Conservation (phyloP, 35 echinoderm and acorn worm species). For the Ophiothrix spiculata region DNA sequence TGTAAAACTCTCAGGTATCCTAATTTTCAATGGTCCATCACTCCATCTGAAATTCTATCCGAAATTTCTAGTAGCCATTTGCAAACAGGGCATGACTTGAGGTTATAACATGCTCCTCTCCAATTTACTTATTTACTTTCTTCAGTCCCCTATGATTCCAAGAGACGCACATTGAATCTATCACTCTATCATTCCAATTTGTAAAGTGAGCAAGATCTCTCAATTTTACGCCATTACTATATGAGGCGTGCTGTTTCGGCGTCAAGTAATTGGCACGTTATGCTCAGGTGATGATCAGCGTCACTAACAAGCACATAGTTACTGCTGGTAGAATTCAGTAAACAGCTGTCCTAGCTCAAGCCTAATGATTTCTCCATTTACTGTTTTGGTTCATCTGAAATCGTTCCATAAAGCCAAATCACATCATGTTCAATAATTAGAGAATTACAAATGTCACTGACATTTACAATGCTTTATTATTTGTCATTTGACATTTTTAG, state of each 20-base stretch:
- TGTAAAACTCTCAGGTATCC: too few relatives aligned
- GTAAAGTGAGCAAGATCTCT: neutral
- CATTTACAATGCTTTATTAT: too few relatives aligned
- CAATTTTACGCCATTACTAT: slow-evolving; percentile 16
- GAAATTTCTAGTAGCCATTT: neutral
- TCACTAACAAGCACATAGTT: slow-evolving; percentile 6
- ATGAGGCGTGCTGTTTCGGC: slow-evolving; percentile 1
- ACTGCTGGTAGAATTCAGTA: too few relatives aligned
- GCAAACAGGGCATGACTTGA: neutral
- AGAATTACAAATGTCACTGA: too few relatives aligned
- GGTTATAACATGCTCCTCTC: neutral
- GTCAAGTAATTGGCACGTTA: slow-evolving; percentile 12
- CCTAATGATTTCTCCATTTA: neutral
- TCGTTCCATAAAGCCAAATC: too few relatives aligned
- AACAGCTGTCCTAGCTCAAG: too few relatives aligned
- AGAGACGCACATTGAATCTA: too few relatives aligned
- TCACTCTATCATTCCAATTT: slow-evolving; percentile 6
- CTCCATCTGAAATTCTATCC: too few relatives aligned
- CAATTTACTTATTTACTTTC: neutral
- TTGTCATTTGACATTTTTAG: too few relatives aligned
- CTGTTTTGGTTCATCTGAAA: neutral
- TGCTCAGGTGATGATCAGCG: neutral
- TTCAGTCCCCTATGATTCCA: neutral
- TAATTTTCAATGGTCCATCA: too few relatives aligned
- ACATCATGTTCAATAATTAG: too few relatives aligned